Evolutionary conservation across 2,888 invertebrate species (phyloP), one percentile per base, ranked within the genome.

Genomic region (Arrhopalites spinosus): DNA sequence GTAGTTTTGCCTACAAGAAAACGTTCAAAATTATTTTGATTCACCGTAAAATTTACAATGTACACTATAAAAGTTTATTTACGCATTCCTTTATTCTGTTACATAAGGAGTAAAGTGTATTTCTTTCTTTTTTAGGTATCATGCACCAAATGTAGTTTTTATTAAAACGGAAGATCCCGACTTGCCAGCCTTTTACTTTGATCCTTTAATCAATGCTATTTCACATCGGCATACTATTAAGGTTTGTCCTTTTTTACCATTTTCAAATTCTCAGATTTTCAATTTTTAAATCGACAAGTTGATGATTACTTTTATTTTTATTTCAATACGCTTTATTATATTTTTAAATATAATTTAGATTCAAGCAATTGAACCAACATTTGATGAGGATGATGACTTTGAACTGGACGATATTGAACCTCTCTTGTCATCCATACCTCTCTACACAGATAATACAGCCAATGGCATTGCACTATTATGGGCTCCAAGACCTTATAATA

Each of bases 91-190:
- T n/a, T 43, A 13, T 15, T 13, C 7, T 67, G 23, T 43, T 36
- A 13, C 2, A 30, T 11, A 7, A n/a, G 11, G 67, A n/a, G 36
- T 43, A 20, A 13, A 64, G 7, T 64, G 64, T 30, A 11, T 11
- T 64, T 64, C 15, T 45, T 15, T 45, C 45, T 11, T 45, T 11
- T n/a, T n/a, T n/a, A 97, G 97, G 96, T 99, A 99, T 86, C 99
- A 99, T 86, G 93, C 96, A 8, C 98, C 99, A 29, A 98, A 98
- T 86, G 98, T 99, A 7, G 98, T 99, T 0, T 99, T 95, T 86
- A 99, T 99, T 84, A 99, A 99, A 88, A 99, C 99, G 0, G 99
- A 99, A 87, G 99, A 99, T 89, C 98, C 99, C 8, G 99, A 99
- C 87, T 88, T 99, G 75, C 99, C 99, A 47, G 99, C 99, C 0